Evolutionary conservation across 2,888 invertebrate genomes (phyloP).

Genomic region (Mellilla xanthometata): DNA sequence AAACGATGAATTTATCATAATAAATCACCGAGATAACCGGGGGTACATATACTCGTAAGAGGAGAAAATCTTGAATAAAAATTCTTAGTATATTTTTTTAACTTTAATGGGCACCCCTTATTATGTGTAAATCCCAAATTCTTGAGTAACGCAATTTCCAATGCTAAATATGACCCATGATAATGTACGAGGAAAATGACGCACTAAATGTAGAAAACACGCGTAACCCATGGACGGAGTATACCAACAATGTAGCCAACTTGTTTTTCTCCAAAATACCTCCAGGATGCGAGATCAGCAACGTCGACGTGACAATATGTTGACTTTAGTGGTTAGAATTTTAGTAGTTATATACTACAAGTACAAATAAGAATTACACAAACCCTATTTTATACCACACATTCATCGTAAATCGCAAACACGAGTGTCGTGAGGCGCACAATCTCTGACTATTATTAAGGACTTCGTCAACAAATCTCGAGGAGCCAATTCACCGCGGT

Average conservation of each 20-base stretch:
- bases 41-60: too few relatives aligned
- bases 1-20: too few relatives aligned
- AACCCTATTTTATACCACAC: slow-evolving; percentile 24
- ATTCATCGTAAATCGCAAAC: slow-evolving; percentile 32
- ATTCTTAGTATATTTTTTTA: too few relatives aligned
- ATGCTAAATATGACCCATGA: slow-evolving; percentile 49
- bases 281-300: slow-evolving; percentile 2
- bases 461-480: slow-evolving; percentile 69
- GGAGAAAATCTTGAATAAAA: too few relatives aligned
- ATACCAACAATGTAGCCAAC: slow-evolving; percentile 3
- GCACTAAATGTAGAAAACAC: slow-evolving; percentile 27
- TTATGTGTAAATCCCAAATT: too few relatives aligned
- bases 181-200: slow-evolving; percentile 51
- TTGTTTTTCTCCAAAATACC: slow-evolving; percentile 16
- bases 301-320: too few relatives aligned
- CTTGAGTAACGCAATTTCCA: slow-evolving; percentile 38
- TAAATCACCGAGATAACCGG: too few relatives aligned
- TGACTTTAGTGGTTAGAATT: too few relatives aligned
- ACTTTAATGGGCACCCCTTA: too few relatives aligned
- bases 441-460: slow-evolving; percentile 40
- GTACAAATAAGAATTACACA: slow-evolving; percentile 18
- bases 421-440: slow-evolving; percentile 33
- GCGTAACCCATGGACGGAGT: slow-evolving; percentile 10
- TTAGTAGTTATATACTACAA: slow-evolving; percentile 21
- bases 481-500: slow-evolving; percentile 65